Percentiles rank a stretch among this genome's conserved stretches.
Conservation (phyloP, 2,113 vertebrate species). For the Cairina moschata region DNA sequence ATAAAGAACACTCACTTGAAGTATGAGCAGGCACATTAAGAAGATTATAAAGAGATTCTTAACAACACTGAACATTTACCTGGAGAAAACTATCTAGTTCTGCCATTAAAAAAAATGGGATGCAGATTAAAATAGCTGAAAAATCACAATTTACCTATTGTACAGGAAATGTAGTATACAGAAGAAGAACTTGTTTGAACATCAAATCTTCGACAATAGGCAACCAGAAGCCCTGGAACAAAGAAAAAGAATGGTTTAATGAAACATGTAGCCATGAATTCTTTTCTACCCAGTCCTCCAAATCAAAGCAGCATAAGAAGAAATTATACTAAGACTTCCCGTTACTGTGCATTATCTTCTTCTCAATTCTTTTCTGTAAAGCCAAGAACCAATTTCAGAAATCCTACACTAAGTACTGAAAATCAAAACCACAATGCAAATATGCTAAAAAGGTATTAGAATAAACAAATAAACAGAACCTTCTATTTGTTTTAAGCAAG, state of each 20-base stretch:
- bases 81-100: neutral
- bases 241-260: neutral
- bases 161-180: conserved; percentile 88
- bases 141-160: conserved; percentile 80
- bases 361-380: neutral
- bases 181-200: conserved; percentile 85
- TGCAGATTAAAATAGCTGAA: neutral
- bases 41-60: neutral
- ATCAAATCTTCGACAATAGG: conserved; percentile 96
- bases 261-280: neutral
- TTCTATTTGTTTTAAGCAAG: neutral
- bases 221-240: conserved; percentile 89
- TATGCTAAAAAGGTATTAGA: neutral
- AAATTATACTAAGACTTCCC: neutral
- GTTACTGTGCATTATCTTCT: neutral
- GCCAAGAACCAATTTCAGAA: neutral
- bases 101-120: neutral
- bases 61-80: neutral
- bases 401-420: neutral
- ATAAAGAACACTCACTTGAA: neutral
- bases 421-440: neutral
- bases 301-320: neutral
- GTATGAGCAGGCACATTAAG: neutral
- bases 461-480: no score
- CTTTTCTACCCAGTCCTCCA: neutral